Conservation (phyloP, 1,140 invertebrate species). For the Diabrotica undecimpunctata region DNA sequence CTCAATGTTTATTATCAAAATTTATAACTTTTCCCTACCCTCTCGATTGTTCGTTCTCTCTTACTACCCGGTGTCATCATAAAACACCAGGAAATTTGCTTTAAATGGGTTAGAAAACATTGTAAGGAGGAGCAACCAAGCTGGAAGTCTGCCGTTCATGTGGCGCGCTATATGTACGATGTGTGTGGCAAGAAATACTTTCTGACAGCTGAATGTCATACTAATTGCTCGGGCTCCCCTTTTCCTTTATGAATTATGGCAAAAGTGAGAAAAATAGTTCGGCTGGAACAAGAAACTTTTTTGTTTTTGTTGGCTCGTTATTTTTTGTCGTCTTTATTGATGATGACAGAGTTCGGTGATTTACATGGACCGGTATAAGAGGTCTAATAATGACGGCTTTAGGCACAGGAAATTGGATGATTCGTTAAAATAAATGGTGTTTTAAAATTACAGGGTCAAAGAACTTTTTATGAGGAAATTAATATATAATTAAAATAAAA, state of each 20-base stretch:
- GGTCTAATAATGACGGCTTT: too few species aligned
- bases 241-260: constrained; percentile 18
- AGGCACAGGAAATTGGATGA: too few species aligned
- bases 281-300: constrained; percentile 17
- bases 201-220: constrained; percentile 23
- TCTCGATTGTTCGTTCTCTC: not conserved
- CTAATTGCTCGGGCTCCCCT: constrained; percentile 21
- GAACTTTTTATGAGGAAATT: too few species aligned
- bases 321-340: not conserved
- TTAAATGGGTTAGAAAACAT: constrained; percentile 2
- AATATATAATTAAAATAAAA: too few species aligned
- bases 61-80: not conserved
- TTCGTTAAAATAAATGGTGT: too few species aligned
- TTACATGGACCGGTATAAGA: not conserved
- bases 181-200: constrained; percentile 20
- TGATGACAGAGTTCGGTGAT: not conserved
- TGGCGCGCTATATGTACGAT: constrained; percentile 14
- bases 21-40: not conserved
- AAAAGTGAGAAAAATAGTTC: constrained; percentile 18
- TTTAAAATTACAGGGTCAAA: too few species aligned
- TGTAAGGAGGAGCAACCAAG: not conserved
- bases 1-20: not conserved
- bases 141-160: constrained; percentile 4
- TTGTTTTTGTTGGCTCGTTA: constrained; percentile 12
- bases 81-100: constrained; percentile 2